These are phyloP conservation scores for Epinephelus cyanopodus DNA, from an alignment of 2,113 vertebrate species.

Conservation along the genomic window DNA sequence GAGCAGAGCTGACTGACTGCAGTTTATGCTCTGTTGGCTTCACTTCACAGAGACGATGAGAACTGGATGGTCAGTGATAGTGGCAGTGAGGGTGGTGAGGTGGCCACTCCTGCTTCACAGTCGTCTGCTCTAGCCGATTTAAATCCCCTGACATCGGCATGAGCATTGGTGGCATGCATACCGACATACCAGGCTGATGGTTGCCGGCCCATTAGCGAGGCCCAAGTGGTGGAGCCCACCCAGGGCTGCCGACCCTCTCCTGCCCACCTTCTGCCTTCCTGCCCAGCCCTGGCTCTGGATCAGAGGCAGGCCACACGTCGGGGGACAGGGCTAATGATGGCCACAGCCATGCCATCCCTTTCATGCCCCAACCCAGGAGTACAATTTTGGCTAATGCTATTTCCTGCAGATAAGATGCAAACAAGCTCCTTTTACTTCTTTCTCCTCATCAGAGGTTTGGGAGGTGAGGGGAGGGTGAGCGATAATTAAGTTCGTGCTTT, in stretches of 20 bases:
- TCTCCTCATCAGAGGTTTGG: constrained; percentile 55
- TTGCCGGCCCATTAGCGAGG: constrained; percentile 75
- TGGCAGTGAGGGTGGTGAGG: constrained; percentile 9
- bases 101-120: constrained; percentile 35
- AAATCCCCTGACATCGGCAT: constrained; percentile 67
- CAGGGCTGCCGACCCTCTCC: constrained; percentile 72
- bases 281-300: constrained; percentile 76
- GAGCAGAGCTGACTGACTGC: constrained; percentile 51
- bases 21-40: constrained; percentile 34
- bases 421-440: constrained; percentile 76
- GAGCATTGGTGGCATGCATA: constrained; percentile 71
- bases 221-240: constrained; percentile 82
- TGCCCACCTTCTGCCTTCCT: constrained; percentile 82
- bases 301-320: constrained; percentile 79
- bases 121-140: constrained; percentile 40
- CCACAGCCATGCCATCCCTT: constrained; percentile 78
- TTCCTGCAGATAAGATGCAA: constrained; percentile 86
- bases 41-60: constrained; percentile 47
- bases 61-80: constrained; percentile 37
- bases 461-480: constrained; percentile 49
- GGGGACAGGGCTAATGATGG: constrained; percentile 84
- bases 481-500: constrained; percentile 8
- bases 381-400: constrained; percentile 84
- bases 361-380: constrained; percentile 82
- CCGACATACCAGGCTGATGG: constrained; percentile 84